Evolutionary conservation across 2,888 invertebrate species (phyloP).

Genomic region (Drosophila seclusa): DNA sequence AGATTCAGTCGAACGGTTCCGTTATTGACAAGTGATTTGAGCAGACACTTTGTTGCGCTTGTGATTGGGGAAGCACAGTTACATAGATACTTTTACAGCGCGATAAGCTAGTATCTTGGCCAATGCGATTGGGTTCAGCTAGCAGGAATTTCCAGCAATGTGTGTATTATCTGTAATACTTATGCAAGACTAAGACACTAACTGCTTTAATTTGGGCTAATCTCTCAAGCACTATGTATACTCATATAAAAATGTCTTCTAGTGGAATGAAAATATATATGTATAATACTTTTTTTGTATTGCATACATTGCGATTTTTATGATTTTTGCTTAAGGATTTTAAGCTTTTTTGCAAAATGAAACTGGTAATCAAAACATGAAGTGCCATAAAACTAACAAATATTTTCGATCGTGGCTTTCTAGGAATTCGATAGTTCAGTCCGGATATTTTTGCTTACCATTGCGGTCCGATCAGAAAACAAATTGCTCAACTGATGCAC

Average conservation of each 20-base stretch:
- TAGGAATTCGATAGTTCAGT: constrained; percentile 7
- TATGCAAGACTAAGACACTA: constrained; percentile 3
- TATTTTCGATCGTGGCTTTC: constrained; percentile 1
- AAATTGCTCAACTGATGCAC: constrained; percentile 42
- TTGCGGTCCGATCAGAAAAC: constrained; percentile 59
- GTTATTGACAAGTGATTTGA: constrained; percentile 34
- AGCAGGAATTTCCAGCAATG: neutral
- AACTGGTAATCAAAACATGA: neutral
- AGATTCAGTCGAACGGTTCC: constrained; percentile 34
- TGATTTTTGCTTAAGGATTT: neutral
- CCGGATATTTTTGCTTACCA: constrained; percentile 58
- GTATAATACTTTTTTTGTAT: neutral
- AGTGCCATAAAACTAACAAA: neutral
- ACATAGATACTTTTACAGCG: neutral
- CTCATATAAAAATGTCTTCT: neutral
- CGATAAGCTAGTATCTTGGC: constrained; percentile 18
- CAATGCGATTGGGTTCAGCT: neutral
- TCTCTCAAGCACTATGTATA: neutral
- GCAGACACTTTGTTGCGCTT: neutral
- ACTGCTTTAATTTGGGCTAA: neutral
- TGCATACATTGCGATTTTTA: neutral
- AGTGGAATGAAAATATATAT: neutral
- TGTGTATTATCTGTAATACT: neutral
- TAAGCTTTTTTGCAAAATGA: neutral
- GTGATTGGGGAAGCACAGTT: constrained; percentile 10